Evolutionary conservation across 2,888 invertebrate species (phyloP).

Genomic region (Eupithecia vulgata): DNA sequence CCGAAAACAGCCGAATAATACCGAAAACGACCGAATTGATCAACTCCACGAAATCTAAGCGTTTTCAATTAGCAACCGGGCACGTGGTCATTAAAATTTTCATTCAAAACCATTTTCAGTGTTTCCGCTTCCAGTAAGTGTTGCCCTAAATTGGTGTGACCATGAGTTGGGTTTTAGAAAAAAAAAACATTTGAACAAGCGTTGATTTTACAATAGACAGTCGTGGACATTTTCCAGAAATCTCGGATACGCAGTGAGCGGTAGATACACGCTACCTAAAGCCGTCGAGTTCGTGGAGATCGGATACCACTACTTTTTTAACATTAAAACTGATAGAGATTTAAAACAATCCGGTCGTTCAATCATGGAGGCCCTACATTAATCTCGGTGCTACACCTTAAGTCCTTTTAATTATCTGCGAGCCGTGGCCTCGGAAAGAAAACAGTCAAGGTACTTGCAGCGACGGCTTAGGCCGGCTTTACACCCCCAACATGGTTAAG

Average conservation of each 20-base stretch:
- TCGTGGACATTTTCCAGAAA: too few species aligned
- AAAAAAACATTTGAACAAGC: neutral
- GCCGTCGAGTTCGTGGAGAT: too few species aligned
- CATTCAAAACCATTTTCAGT: slow-evolving; percentile 78
- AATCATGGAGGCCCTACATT: slow-evolving; percentile 49
- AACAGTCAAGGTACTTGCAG: slow-evolving; percentile 50
- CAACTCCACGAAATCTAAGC: slow-evolving; percentile 63
- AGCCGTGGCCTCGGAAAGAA: slow-evolving; percentile 63
- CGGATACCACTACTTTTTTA: too few species aligned
- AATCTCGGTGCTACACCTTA: slow-evolving; percentile 66
- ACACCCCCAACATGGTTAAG: slow-evolving; percentile 53
- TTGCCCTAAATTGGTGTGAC: slow-evolving; percentile 51
- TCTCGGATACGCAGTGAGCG: too few species aligned
- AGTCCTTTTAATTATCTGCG: slow-evolving; percentile 72
- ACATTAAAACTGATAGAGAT: neutral
- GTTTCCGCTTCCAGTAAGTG: slow-evolving; percentile 63
- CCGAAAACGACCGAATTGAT: slow-evolving; percentile 63
- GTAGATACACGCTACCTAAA: too few species aligned
- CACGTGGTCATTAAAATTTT: slow-evolving; percentile 77
- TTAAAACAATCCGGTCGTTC: slow-evolving; percentile 9
- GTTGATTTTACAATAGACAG: neutral
- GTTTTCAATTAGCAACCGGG: slow-evolving; percentile 70
- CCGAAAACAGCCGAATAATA: neutral
- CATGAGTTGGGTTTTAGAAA: slow-evolving; percentile 38
- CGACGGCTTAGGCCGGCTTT: slow-evolving; percentile 47